These are phyloP conservation scores for Ibycter americanus DNA, from an alignment of 2,797 vertebrate genomes.

Conservation along the genomic window DNA sequence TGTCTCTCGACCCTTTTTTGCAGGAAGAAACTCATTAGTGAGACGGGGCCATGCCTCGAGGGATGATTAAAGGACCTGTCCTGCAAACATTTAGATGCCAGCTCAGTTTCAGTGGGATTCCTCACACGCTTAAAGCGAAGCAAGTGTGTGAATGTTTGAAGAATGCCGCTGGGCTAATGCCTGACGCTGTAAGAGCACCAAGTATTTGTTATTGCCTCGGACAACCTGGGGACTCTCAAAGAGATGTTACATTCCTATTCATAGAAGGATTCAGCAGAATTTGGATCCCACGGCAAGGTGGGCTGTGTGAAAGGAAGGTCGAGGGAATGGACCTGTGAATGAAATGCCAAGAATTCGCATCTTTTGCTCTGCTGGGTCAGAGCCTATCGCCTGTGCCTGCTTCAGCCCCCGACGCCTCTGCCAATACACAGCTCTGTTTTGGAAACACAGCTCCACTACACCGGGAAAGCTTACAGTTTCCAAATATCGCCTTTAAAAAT, in stretches of 20 bases:
- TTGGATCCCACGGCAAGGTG: background rate
- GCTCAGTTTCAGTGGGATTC: conserved; percentile 16
- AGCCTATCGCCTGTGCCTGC: background rate
- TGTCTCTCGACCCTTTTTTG: background rate
- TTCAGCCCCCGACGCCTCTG: background rate
- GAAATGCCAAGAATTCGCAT: background rate
- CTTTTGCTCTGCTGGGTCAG: background rate
- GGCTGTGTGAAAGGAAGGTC: background rate
- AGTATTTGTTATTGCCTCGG: background rate
- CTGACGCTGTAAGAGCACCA: background rate
- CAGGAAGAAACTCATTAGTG: conserved; percentile 6
- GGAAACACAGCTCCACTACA: background rate
- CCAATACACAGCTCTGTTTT: background rate
- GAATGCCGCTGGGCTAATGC: background rate
- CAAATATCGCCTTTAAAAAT: background rate
- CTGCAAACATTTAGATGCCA: background rate
- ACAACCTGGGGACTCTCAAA: background rate
- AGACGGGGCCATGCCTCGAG: background rate
- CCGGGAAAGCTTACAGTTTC: background rate
- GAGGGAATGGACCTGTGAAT: background rate
- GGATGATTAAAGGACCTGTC: background rate
- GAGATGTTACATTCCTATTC: background rate
- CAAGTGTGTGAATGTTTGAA: background rate
- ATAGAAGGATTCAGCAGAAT: background rate
- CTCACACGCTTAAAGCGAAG: background rate